Percentiles rank a stretch among this genome's conserved stretches.
These are phyloP conservation scores for Atrina japonica DNA, from an alignment of 2,888 invertebrate species.

Conservation along the genomic window DNA sequence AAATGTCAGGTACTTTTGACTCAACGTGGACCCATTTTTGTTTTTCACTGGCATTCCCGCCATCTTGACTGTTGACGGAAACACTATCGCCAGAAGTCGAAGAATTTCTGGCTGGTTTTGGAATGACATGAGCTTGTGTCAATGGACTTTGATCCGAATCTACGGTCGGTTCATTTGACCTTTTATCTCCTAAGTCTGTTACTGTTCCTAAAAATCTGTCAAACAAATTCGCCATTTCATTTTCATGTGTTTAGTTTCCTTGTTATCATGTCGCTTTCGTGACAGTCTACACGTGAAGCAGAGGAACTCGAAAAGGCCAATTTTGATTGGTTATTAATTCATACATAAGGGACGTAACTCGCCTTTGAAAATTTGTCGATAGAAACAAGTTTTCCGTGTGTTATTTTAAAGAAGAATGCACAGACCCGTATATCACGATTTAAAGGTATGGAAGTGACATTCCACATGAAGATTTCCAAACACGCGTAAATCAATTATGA, in stretches of 20 bases:
- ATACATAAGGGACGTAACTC: too few relatives aligned
- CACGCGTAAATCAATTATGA: too few relatives aligned
- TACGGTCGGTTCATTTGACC: conserved; percentile 31
- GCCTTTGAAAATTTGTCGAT: too few relatives aligned
- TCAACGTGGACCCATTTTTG: conserved; percentile 21
- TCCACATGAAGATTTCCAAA: too few relatives aligned
- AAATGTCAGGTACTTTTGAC: conserved; percentile 4
- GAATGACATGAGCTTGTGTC: conserved; percentile 14
- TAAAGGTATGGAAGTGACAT: too few relatives aligned
- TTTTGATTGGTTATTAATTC: too few relatives aligned
- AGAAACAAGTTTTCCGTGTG: too few relatives aligned
- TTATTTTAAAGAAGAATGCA: too few relatives aligned
- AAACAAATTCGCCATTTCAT: conserved; percentile 52
- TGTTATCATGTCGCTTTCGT: too few relatives aligned
- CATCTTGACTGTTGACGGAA: conserved; percentile 42
- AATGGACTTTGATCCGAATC: conserved; percentile 39
- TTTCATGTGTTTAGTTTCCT: conserved; percentile 6
- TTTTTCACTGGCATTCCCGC: conserved; percentile 47
- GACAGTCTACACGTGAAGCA: too few relatives aligned
- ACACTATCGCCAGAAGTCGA: not conserved
- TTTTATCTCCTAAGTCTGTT: conserved; percentile 23
- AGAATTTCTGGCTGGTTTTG: not conserved
- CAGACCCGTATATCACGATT: too few relatives aligned
- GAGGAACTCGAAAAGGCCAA: too few relatives aligned
- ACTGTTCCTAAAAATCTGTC: conserved; percentile 39